These are phyloP conservation scores for Tiaroga cobitis DNA, from an alignment of 2,797 vertebrate species.

Conservation along the genomic window DNA sequence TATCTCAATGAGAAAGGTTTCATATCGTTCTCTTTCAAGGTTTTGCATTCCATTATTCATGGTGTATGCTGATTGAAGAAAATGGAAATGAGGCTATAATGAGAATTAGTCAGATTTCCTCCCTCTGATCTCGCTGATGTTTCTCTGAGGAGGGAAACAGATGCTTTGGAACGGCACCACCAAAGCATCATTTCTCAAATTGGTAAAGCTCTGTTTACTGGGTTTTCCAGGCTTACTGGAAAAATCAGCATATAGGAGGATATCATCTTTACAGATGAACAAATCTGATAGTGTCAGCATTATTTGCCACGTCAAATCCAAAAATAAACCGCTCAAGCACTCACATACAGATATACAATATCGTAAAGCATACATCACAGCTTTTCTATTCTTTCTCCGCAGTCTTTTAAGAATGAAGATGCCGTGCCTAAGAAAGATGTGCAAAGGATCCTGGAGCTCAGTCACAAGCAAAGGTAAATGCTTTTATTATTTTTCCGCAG, in stretches of 20 bases:
- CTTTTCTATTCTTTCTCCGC: constrained; percentile 45
- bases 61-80: constrained; percentile 37
- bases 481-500: neutral
- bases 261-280: constrained; percentile 20
- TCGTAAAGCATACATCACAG: constrained; percentile 22
- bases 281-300: constrained; percentile 26
- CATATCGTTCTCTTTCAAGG: constrained; percentile 20
- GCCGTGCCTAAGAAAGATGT: constrained; percentile 89
- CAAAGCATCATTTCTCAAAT: constrained; percentile 18
- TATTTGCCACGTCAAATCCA: constrained; percentile 23
- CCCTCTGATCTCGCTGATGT: constrained; percentile 33
- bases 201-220: neutral
- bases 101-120: constrained; percentile 47
- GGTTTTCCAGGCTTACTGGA: neutral
- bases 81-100: constrained; percentile 49
- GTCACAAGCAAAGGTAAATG: constrained; percentile 91
- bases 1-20: constrained; percentile 8
- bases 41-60: constrained; percentile 34
- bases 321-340: constrained; percentile 17
- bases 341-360: constrained; percentile 1
- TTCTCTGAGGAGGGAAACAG: constrained; percentile 38
- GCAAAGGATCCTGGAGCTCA: constrained; percentile 92
- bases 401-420: constrained; percentile 93
- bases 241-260: constrained; percentile 29
- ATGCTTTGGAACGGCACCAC: constrained; percentile 38